A percentile compares a stretch with the other conserved stretches of the same genome.
Conservation (phyloP, 2,888 invertebrate species). For the Diadegma fenestrale region DNA sequence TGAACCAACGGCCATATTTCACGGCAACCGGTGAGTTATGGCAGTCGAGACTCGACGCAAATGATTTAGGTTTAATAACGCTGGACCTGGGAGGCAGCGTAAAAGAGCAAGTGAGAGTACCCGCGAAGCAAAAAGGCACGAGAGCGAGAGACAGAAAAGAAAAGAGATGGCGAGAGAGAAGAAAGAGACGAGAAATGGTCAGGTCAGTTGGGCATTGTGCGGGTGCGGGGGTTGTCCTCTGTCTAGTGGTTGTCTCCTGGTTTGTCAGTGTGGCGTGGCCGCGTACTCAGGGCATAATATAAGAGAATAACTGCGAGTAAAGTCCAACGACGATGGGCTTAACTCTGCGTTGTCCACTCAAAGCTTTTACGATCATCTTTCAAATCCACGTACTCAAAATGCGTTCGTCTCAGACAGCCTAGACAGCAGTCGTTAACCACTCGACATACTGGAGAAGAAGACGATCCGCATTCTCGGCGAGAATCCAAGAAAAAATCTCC, state of each 20-base stretch:
- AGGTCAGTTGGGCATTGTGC: constrained; percentile 82
- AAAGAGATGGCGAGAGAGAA: constrained; percentile 15
- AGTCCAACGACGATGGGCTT: constrained; percentile 20
- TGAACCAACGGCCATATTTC: constrained; percentile 83
- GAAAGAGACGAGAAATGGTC: constrained; percentile 69
- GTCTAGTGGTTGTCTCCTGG: constrained; percentile 65
- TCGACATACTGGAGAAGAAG: constrained; percentile 13
- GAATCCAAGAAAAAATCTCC: constrained; percentile 39
- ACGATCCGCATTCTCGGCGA: constrained; percentile 26
- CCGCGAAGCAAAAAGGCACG: background rate
- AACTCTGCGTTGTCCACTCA: constrained; percentile 37
- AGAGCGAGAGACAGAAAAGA: constrained; percentile 6
- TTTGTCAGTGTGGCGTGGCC: constrained; percentile 41
- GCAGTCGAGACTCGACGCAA: constrained; percentile 80
- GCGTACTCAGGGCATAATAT: constrained; percentile 28
- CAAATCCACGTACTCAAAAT: constrained; percentile 20
- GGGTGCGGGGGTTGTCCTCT: constrained; percentile 64
- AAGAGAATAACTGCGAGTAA: constrained; percentile 27
- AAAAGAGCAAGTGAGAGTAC: constrained; percentile 1
- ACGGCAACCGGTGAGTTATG: constrained; percentile 82
- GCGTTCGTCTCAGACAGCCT: constrained; percentile 18
- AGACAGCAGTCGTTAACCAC: constrained; percentile 54
- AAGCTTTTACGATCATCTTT: constrained; percentile 37
- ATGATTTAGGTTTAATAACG: constrained; percentile 85
- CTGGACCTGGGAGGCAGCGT: constrained; percentile 68